These are phyloP conservation scores for Conomelus anceps DNA, from an alignment of 2,888 invertebrate genomes.

Conservation along the genomic window DNA sequence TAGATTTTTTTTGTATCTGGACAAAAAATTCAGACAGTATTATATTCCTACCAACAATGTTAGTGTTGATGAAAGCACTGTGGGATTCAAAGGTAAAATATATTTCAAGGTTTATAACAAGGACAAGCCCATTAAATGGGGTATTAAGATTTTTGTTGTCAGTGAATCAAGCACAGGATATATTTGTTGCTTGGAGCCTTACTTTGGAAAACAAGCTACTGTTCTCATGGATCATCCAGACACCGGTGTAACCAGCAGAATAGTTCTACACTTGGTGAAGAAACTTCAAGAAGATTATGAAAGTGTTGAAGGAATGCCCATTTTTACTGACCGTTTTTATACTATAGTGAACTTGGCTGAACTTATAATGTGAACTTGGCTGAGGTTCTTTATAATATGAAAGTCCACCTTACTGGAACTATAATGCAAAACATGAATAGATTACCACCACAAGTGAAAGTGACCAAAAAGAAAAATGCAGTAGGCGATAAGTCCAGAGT, in stretches of 20 bases:
- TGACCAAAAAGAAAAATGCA: background rate
- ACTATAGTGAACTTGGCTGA: background rate
- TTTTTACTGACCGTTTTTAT: conserved; percentile 13
- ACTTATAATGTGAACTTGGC: background rate
- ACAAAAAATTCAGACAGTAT: conserved; percentile 3
- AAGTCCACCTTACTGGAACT: conserved; percentile 15
- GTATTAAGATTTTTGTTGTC: conserved; percentile 17
- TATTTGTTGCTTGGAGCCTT: conserved; percentile 16
- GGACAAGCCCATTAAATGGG: conserved; percentile 16
- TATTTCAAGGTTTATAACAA: conserved; percentile 13
- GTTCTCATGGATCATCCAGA: background rate
- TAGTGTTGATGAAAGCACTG: conserved; percentile 11
- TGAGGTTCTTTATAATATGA: conserved; percentile 7
- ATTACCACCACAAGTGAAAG: conserved; percentile 5
- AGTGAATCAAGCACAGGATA: conserved; percentile 10
- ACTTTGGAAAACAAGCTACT: conserved; percentile 6
- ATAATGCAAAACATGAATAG: conserved; percentile 10
- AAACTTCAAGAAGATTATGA: conserved; percentile 15
- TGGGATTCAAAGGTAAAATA: conserved; percentile 7
- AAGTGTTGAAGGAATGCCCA: conserved; percentile 3
- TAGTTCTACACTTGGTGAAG: conserved; percentile 12
- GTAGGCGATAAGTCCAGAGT: background rate
- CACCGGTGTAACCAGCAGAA: conserved; percentile 6
- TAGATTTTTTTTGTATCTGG: conserved; percentile 16
- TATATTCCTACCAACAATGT: conserved; percentile 2